Conservation (phyloP, 2,797 vertebrate species). For the Cottoperca gobio region DNA sequence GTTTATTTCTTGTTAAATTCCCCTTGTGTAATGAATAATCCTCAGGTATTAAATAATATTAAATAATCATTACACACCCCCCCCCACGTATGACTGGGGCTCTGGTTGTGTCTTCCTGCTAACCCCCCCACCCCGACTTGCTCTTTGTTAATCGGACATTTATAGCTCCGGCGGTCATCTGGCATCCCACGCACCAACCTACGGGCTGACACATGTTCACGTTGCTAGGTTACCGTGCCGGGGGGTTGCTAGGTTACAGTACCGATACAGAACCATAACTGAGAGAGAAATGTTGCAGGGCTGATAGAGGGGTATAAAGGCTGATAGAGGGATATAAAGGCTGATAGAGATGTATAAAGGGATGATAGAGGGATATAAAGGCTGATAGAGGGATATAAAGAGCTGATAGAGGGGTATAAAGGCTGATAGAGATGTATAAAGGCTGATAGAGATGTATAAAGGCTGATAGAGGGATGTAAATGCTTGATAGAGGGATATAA, state of each 20-base stretch:
- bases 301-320: background rate
- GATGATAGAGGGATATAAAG: background rate
- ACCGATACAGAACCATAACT: slow-evolving; percentile 27
- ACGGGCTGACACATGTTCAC: slow-evolving; percentile 27
- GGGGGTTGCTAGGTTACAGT: slow-evolving; percentile 60
- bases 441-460: background rate
- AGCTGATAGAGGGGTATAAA: background rate
- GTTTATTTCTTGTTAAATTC: too few relatives aligned
- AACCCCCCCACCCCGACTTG: too few relatives aligned
- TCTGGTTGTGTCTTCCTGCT: too few relatives aligned
- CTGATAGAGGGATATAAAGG: too few relatives aligned
- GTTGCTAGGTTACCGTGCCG: slow-evolving; percentile 62
- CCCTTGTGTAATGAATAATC: too few relatives aligned
- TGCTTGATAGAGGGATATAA: background rate
- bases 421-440: background rate
- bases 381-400: background rate
- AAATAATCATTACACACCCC: too few relatives aligned
- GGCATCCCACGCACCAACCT: slow-evolving; percentile 31
- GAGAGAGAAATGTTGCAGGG: too few relatives aligned
- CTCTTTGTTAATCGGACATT: too few relatives aligned
- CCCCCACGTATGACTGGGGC: too few relatives aligned
- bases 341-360: background rate
- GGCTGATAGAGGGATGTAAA: background rate
- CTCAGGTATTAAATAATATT: too few relatives aligned
- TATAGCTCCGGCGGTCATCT: slow-evolving; percentile 2